These are phyloP conservation scores for Polyergus mexicanus DNA, from an alignment of 1,140 invertebrate species.

Conservation along the genomic window DNA sequence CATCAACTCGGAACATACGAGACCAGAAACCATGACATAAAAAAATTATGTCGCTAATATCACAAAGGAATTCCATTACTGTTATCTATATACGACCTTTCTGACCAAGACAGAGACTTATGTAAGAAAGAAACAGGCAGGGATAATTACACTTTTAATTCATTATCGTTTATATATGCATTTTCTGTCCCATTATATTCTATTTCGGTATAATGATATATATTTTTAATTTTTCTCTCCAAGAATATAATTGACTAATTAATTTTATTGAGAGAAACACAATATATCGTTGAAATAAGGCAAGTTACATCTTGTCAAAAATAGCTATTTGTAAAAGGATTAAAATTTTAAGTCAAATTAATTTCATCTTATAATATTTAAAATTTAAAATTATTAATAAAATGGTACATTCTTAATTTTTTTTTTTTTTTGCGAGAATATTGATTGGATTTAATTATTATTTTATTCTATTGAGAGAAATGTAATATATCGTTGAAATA, in stretches of 20 bases:
- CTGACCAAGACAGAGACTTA: background rate
- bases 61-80: slow-evolving; percentile 4
- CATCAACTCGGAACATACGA: slow-evolving; percentile 18
- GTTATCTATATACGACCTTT: slow-evolving; percentile 18
- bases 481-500: no score
- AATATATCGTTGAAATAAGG: background rate
- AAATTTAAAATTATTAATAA: background rate
- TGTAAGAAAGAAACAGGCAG: background rate
- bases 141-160: background rate
- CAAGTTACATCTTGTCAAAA: background rate
- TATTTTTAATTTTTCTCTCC: background rate
- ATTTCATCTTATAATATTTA: background rate
- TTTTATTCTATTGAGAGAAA: no score
- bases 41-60: slow-evolving; percentile 27
- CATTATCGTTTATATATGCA: background rate
- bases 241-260: background rate
- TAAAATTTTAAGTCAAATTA: background rate
- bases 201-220: background rate
- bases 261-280: background rate
- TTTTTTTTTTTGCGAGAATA: no score
- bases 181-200: background rate
- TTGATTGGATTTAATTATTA: no score
- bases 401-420: no score
- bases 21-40: slow-evolving; percentile 35
- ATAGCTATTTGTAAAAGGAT: background rate